These are phyloP conservation scores for Conomelus anceps DNA, from an alignment of 2,888 invertebrate genomes.

Conservation along the genomic window DNA sequence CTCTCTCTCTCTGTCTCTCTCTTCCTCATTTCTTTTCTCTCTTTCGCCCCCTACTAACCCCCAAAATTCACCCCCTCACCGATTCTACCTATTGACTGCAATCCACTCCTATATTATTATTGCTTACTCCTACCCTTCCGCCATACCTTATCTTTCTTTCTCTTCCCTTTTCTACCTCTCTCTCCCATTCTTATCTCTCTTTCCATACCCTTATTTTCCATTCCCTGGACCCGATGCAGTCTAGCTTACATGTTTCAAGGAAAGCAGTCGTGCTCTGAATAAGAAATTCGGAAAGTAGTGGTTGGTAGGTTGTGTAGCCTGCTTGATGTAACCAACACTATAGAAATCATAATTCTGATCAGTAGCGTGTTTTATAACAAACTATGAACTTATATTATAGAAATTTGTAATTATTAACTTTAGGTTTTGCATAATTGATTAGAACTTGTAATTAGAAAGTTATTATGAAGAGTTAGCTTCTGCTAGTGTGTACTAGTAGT, in stretches of 20 bases:
- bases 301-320: no score
- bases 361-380: no score
- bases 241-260: background rate
- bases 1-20: background rate
- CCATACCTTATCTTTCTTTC: background rate
- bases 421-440: no score
- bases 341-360: no score
- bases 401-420: no score
- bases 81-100: background rate
- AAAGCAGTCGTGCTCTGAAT: background rate
- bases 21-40: background rate
- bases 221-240: background rate
- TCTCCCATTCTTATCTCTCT: background rate
- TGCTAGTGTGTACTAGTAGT: no score
- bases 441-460: no score
- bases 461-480: no score
- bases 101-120: background rate
- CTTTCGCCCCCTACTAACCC: background rate
- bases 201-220: background rate
- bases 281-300: no score
- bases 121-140: background rate
- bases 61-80: background rate
- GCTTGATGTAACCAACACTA: no score
- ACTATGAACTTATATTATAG: no score
- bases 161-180: background rate